Base-by-base conservation (phyloP, 2,888 invertebrate genomes). In the Bedellia somnulentella region DNA sequence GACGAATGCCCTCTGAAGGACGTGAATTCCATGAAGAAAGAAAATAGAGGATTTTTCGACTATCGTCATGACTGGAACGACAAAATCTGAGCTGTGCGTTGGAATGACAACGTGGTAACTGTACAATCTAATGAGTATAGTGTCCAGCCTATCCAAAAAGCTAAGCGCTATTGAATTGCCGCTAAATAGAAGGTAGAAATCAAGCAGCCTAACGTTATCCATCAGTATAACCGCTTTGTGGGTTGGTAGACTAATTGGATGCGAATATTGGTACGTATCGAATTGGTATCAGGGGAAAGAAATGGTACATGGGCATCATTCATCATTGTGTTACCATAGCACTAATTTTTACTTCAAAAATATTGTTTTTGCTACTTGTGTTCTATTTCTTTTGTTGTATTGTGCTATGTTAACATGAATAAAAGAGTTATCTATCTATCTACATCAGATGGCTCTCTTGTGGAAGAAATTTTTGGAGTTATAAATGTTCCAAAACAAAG, bases 101-200 rank as follows among this genome's bases (percentile, higher is more conserved):
- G 38, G 38, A 12, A 38, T 18, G 37, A 40, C 16, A 40, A 37
- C 15, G 35, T 40, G 3, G 38, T 40, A 5, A 38, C 38, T 5
- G 6, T 38, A 25, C 21, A 37, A 24, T 39, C 39, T 6, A 39
- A 18, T 24, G 31, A 37, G 16, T 32, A 33, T 25, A 37, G 40
- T 5, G 33, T 37, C 5, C 8, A 30, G 8, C 36, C 39, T 13
- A 3, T 39, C 3, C 33, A 18, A 35, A 34, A 17, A 24, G 37
- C 36, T 22, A 24, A 11, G 5, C 30, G 39, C 6, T 37, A 35
- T 23, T 36, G 34, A 31, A 33, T 18, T 28, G 32, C 37, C 10
- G 17, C 17, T 15, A 33, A 34, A 17, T 8, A 24, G 23, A 21
- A 14, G 9, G 13, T 29, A 12, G n/a, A 3, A 12, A 12, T 29